Evolutionary conservation across 2,888 invertebrate genomes (phyloP).

Genomic region (Drosophila sordidula): DNA sequence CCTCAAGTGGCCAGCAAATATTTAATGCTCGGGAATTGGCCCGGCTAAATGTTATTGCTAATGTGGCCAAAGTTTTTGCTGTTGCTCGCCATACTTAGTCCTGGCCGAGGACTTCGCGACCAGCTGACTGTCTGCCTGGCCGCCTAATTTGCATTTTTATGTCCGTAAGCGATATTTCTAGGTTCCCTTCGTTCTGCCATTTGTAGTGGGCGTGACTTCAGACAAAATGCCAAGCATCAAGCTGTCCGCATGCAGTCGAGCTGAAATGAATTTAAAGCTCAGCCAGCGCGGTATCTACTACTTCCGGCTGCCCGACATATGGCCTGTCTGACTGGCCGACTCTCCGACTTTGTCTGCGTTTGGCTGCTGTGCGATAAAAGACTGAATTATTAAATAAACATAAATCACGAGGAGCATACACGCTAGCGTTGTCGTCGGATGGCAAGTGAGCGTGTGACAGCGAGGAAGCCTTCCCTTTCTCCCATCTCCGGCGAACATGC

Average conservation of each 20-base stretch:
- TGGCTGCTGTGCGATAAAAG: slow-evolving; percentile 66
- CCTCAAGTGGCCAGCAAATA: slow-evolving; percentile 13
- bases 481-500: not conserved
- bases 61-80: slow-evolving; percentile 22
- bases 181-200: not conserved
- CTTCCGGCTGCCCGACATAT: slow-evolving; percentile 21
- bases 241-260: slow-evolving; percentile 30
- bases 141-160: slow-evolving; percentile 71
- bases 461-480: not conserved
- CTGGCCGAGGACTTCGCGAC: not conserved
- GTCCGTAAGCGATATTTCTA: slow-evolving; percentile 48
- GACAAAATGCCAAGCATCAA: slow-evolving; percentile 2
- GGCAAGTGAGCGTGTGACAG: slow-evolving; percentile 20
- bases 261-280: slow-evolving; percentile 40
- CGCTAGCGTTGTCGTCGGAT: slow-evolving; percentile 35
- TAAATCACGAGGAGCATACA: slow-evolving; percentile 63
- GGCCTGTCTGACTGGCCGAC: not conserved
- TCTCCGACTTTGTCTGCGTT: slow-evolving; percentile 10
- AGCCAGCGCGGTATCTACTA: slow-evolving; percentile 24
- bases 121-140: slow-evolving; percentile 38
- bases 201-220: slow-evolving; percentile 28
- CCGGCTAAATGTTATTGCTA: slow-evolving; percentile 23
- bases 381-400: slow-evolving; percentile 78
- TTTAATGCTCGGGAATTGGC: slow-evolving; percentile 28
- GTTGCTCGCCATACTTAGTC: slow-evolving; percentile 2